Base-by-base conservation (phyloP, 2,888 invertebrate genomes). In the Calliphora vomitoria region DNA sequence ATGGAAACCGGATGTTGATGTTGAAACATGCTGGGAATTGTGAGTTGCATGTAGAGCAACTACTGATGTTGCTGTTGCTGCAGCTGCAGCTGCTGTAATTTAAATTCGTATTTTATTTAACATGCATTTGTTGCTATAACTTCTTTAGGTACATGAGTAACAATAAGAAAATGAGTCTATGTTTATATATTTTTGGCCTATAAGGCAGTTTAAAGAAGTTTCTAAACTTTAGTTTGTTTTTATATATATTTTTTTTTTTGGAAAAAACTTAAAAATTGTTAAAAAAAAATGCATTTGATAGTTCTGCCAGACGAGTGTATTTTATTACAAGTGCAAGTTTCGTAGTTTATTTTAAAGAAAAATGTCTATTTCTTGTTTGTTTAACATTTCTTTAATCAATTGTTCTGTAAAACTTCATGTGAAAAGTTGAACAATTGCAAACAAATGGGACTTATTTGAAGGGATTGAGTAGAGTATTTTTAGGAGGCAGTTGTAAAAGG, bases 21-120 rank as follows among this genome's bases (percentile, higher is more conserved):
- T 78, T 78, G 62, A 80, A 80, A 80, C 85, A 75, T 80, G 84
- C 84, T 85, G 84, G 74, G 79, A 85, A 62, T 80, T 85, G 78
- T 64, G 44, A 80, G 74, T 80, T 85, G 85, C 53, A 80, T 85
- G 53, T 69, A 53, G 80, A 68, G 62, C 38, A 78, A 78, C 25
- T 25, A 25, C 25, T 25, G 25, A 25, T 25, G 2, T 2, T 25
- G 25, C 1, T 25, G 60, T 25, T 66, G 72, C 44, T 68, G 74
- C 68, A 69, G 72, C 10, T 79, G 47, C 35, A 13, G 50, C 62
- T 47, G 75, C 41, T 62, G 47, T 68, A 68, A 79, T 79, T 79
- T 79, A 60, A 74, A 74, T 79, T 72, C 69, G 8, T 64, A 78
- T 83, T 55, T 55, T 53, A 64, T 62, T 78, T 78, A 31, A 53